Conservation (phyloP, 2,113 vertebrate species). For the Serinus canaria region DNA sequence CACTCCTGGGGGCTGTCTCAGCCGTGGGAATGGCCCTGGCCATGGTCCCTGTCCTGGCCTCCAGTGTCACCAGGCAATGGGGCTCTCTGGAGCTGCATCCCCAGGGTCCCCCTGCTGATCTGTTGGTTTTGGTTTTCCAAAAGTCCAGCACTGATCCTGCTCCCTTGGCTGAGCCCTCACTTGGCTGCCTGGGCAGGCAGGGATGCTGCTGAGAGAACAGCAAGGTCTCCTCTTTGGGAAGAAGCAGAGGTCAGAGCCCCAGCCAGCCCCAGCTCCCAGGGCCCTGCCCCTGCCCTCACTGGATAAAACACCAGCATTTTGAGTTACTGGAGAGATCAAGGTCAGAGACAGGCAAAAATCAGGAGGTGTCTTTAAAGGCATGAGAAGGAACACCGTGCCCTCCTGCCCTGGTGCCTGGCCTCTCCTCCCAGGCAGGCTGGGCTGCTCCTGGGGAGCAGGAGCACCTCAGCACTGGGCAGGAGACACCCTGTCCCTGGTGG, state of each 20-base stretch:
- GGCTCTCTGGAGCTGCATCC: not conserved
- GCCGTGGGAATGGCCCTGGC: not conserved
- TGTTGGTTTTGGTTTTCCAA: not conserved
- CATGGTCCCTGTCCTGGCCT: not conserved
- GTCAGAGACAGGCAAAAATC: not conserved
- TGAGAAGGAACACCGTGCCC: accelerated
- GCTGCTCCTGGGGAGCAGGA: not conserved
- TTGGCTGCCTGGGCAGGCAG: not conserved
- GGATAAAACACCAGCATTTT: not conserved
- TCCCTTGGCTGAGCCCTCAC: accelerated
- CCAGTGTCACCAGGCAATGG: not conserved
- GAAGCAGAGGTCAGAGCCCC: not conserved
- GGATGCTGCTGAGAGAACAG: accelerated
- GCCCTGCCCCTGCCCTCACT: not conserved
- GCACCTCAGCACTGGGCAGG: accelerated
- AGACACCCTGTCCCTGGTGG: not conserved
- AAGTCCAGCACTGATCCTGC: not conserved
- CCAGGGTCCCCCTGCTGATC: not conserved
- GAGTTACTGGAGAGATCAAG: not conserved
- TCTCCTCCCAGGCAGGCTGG: not conserved
- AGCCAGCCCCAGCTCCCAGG: not conserved
- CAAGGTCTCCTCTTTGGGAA: not conserved
- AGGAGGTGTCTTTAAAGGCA: not conserved
- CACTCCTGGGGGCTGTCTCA: accelerated
- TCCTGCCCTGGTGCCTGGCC: not conserved